Evolutionary conservation across 2,797 vertebrate genomes (phyloP).

Genomic region (Eurystomus glaucurus): DNA sequence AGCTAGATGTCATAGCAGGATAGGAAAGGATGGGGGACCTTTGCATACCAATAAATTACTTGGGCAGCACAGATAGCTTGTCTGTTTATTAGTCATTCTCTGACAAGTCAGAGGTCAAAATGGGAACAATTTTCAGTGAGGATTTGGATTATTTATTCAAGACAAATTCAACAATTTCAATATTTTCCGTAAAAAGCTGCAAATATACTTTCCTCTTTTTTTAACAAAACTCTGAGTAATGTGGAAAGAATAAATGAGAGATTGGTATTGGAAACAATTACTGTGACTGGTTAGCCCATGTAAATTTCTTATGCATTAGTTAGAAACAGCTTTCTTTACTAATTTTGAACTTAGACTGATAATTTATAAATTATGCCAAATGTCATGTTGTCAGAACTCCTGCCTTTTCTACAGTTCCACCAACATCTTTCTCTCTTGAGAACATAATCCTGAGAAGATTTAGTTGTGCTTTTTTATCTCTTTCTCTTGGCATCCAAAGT

Average conservation of each 20-base stretch:
- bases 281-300: not conserved
- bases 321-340: not conserved
- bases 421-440: not conserved
- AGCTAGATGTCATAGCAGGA: not conserved
- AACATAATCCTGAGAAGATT: not conserved
- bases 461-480: not conserved
- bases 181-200: not conserved
- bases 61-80: not conserved
- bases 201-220: not conserved
- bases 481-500: not conserved
- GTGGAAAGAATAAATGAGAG: not conserved
- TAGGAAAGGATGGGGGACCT: not conserved
- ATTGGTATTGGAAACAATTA: not conserved
- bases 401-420: not conserved
- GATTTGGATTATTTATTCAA: slow-evolving; percentile 4
- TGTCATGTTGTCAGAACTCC: not conserved
- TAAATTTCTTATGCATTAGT: not conserved
- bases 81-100: not conserved
- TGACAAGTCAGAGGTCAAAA: slow-evolving; percentile 19
- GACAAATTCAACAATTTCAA: not conserved
- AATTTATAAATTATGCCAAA: not conserved
- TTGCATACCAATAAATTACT: not conserved
- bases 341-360: not conserved
- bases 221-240: not conserved
- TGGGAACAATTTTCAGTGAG: not conserved